Evolutionary conservation across 2,797 vertebrate species (phyloP).

Genomic region (Rhinella marina): DNA sequence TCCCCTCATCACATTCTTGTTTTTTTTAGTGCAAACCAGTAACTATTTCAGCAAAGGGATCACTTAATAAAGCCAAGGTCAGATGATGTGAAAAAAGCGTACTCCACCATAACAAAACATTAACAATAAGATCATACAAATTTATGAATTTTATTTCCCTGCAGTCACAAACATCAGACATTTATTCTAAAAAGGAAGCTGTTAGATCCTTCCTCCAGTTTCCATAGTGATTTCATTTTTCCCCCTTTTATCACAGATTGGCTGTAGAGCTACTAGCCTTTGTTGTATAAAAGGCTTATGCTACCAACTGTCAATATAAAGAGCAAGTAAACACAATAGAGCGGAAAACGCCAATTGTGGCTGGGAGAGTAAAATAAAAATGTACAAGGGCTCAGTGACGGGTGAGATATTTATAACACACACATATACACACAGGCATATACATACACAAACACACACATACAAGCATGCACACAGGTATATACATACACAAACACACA

Average conservation of each 20-base stretch:
- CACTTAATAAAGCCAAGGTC: slow-evolving; percentile 78
- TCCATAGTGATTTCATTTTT: slow-evolving; percentile 85
- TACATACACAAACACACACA: not conserved
- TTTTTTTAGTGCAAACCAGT: slow-evolving; percentile 72
- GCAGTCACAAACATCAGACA: slow-evolving; percentile 81
- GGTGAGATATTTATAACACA: no score
- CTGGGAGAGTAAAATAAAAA: slow-evolving; percentile 18
- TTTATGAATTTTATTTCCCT: slow-evolving; percentile 77
- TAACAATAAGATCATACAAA: slow-evolving; percentile 78
- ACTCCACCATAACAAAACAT: slow-evolving; percentile 79
- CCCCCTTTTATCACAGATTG: slow-evolving; percentile 82
- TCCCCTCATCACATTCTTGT: slow-evolving; percentile 65
- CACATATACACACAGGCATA: no score
- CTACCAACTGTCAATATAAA: slow-evolving; percentile 78
- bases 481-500: not conserved
- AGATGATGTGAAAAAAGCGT: slow-evolving; percentile 75
- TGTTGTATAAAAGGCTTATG: slow-evolving; percentile 79
- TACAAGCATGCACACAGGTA: not conserved
- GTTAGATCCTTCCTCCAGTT: slow-evolving; percentile 84
- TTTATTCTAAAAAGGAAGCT: slow-evolving; percentile 83
- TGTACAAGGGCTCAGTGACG: not conserved
- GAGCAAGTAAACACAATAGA: slow-evolving; percentile 72
- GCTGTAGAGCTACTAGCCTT: slow-evolving; percentile 79
- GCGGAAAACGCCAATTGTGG: slow-evolving; percentile 70
- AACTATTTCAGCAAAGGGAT: slow-evolving; percentile 72